These are phyloP conservation scores for Ptychochromis oligacanthus DNA, from an alignment of 2,113 vertebrate species.

Conservation along the genomic window DNA sequence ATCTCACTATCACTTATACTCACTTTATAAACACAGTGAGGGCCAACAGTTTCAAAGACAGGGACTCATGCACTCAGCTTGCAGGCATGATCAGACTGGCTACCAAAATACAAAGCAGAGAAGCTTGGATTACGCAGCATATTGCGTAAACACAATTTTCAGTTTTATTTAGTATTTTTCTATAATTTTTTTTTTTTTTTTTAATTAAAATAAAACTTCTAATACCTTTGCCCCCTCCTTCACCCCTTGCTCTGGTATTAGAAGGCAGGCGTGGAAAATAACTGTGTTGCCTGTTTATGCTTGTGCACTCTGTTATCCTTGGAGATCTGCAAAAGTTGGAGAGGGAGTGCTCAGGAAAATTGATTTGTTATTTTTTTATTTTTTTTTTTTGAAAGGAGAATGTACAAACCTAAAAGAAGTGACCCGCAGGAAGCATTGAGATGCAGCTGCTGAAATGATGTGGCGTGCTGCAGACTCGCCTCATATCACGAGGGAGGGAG, in stretches of 20 bases:
- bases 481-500: slow-evolving; percentile 26
- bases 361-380: slow-evolving; percentile 15
- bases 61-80: neutral
- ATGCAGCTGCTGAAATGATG: slow-evolving; percentile 17
- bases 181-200: neutral
- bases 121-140: neutral
- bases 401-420: slow-evolving; percentile 35
- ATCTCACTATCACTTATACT: neutral
- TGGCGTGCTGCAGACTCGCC: neutral
- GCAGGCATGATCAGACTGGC: neutral
- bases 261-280: slow-evolving; percentile 1
- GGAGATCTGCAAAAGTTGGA: slow-evolving; percentile 31
- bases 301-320: slow-evolving; percentile 24
- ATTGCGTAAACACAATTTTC: too few relatives aligned
- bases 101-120: neutral
- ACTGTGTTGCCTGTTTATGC: neutral
- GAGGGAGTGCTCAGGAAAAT: slow-evolving; percentile 14
- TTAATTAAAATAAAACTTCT: neutral
- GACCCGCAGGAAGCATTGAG: slow-evolving; percentile 22
- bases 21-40: neutral
- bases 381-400: slow-evolving; percentile 12
- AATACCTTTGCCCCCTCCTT: neutral
- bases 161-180: neutral
- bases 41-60: neutral
- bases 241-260: neutral